Evolutionary conservation across 2,888 invertebrate genomes (phyloP).

Genomic region (Mimas tiliae): DNA sequence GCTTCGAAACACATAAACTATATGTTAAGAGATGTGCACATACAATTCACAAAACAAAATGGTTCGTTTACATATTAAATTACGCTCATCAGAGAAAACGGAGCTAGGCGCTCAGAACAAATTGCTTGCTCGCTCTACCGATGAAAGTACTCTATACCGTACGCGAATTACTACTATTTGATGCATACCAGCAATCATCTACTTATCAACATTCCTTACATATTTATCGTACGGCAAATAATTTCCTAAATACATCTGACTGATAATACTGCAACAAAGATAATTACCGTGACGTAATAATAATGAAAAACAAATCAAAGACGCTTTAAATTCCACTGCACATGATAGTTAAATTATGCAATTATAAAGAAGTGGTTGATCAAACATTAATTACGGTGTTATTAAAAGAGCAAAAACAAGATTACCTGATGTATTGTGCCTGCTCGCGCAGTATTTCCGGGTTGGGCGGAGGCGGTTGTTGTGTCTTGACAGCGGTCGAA

Average conservation of each 20-base stretch:
- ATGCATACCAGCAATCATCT: conserved; percentile 45
- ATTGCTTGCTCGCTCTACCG: conserved; percentile 69
- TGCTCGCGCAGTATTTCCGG: conserved; percentile 54
- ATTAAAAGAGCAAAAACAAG: conserved; percentile 22
- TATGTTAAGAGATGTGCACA: conserved; percentile 6
- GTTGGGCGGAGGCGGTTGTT: conserved; percentile 41
- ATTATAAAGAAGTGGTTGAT: background rate
- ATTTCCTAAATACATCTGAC: conserved; percentile 11
- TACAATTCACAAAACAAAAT: conserved; percentile 23
- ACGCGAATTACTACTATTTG: conserved; percentile 56
- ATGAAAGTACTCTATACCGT: conserved; percentile 60
- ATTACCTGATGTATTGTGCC: conserved; percentile 52
- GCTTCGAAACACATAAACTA: background rate
- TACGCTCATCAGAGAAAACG: conserved; percentile 65
- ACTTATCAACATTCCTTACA: conserved; percentile 38
- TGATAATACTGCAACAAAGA: conserved; percentile 7
- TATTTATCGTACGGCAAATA: conserved; percentile 25
- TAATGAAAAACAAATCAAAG: background rate
- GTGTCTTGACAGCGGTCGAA: conserved; percentile 50
- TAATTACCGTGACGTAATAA: background rate
- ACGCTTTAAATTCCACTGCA: background rate
- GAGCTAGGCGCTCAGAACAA: conserved; percentile 64
- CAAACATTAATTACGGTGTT: background rate
- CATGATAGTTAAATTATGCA: background rate
- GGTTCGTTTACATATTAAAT: conserved; percentile 47